phyloP scores from a whole-genome alignment of 2,797 vertebrate genomes.

The Decapterus maruadsi region DNA sequence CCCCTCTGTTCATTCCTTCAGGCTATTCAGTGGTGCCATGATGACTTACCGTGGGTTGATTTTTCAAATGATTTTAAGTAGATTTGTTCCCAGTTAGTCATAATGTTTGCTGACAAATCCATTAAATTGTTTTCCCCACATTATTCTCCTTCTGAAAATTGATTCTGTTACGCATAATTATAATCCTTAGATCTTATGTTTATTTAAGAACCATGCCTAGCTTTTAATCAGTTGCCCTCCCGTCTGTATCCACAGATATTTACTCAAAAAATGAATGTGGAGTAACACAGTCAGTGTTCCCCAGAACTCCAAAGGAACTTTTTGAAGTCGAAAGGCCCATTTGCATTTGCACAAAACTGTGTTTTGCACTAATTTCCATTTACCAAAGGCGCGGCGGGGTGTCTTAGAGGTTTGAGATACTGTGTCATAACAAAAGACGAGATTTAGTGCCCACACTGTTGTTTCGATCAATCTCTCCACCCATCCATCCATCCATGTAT shows the following conservation, averaged over 20 bases:
- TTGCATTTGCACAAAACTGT: constrained; percentile 47
- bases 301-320: constrained; percentile 19
- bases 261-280: constrained; percentile 27
- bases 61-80: constrained; percentile 22
- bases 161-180: constrained; percentile 45
- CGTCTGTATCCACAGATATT: constrained; percentile 42
- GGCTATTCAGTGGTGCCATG: constrained; percentile 28
- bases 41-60: constrained; percentile 25
- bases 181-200: constrained; percentile 46
- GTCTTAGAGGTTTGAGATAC: constrained; percentile 39
- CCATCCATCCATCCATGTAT: constrained; percentile 49
- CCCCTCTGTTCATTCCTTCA: constrained; percentile 19
- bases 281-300: constrained; percentile 17
- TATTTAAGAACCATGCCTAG: constrained; percentile 30
- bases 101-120: constrained; percentile 47
- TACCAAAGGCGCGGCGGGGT: constrained; percentile 44
- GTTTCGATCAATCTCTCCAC: constrained; percentile 47
- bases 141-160: constrained; percentile 45
- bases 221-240: constrained; percentile 45
- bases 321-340: constrained; percentile 37
- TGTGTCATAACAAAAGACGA: constrained; percentile 52
- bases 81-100: constrained; percentile 23
- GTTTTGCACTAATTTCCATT: constrained; percentile 39
- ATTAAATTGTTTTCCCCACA: constrained; percentile 40
- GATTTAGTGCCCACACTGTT: constrained; percentile 42